Conservation (phyloP, 2,113 vertebrate genomes). For the Leucoraja erinaceus region DNA sequence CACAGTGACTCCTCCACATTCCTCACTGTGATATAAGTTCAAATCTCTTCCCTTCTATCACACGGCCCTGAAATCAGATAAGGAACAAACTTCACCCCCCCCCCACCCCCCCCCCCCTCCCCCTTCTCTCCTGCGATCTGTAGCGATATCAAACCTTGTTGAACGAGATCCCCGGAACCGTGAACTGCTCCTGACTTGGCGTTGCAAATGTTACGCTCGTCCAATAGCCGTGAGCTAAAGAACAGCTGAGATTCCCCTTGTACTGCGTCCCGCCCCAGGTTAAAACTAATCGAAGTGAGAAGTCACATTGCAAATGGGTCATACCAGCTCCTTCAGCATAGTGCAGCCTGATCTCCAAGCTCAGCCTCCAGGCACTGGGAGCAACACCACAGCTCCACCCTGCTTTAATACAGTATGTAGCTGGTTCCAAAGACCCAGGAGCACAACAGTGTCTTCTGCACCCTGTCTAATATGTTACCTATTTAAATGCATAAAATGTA, state of each 20-base stretch:
- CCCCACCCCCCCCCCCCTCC: no score
- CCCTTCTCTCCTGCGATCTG: background rate
- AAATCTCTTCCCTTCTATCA: no score
- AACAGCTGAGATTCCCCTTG: background rate
- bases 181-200: background rate
- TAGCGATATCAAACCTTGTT: background rate
- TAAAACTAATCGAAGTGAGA: background rate
- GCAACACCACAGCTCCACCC: background rate
- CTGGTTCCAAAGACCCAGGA: background rate
- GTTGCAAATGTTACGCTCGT: background rate
- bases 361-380: background rate
- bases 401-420: constrained; percentile 8
- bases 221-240: background rate
- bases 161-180: background rate
- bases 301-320: background rate
- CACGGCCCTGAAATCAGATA: background rate
- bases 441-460: background rate
- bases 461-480: constrained; percentile 6
- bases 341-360: background rate
- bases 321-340: constrained; percentile 32
- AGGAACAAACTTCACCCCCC: background rate
- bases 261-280: background rate
- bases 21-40: no score
- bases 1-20: no score
- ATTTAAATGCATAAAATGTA: background rate